Evolutionary conservation across 2,113 vertebrate species (phyloP).

Genomic region (Ptychochromis oligacanthus): DNA sequence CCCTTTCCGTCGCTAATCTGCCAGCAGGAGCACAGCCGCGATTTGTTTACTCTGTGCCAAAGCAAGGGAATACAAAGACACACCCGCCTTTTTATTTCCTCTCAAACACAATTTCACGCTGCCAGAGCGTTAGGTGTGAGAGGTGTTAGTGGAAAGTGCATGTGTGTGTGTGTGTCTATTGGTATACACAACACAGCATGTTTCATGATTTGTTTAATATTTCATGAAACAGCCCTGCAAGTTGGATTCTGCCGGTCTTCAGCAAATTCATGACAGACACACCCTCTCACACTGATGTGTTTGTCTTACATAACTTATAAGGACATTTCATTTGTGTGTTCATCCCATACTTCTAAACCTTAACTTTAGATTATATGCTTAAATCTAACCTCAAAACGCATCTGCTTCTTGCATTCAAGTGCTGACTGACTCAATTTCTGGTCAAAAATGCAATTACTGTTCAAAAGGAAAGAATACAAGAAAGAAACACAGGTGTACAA

Average conservation of each 20-base stretch:
- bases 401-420: neutral
- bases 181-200: neutral
- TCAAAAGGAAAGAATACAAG: neutral
- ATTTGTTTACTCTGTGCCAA: slow-evolving; percentile 69
- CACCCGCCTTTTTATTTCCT: slow-evolving; percentile 58
- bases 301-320: neutral
- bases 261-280: slow-evolving; percentile 2
- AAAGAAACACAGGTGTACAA: neutral
- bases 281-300: neutral
- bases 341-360: neutral
- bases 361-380: neutral
- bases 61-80: slow-evolving; percentile 60
- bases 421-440: neutral
- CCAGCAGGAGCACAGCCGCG: slow-evolving; percentile 57
- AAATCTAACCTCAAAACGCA: neutral
- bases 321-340: neutral
- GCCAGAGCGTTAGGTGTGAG: slow-evolving; percentile 31
- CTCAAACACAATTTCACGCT: slow-evolving; percentile 60
- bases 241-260: neutral
- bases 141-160: slow-evolving; percentile 16
- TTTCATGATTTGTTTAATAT: slow-evolving; percentile 40
- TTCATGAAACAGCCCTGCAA: slow-evolving; percentile 29
- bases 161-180: slow-evolving; percentile 1
- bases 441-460: neutral
- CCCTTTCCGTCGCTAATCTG: slow-evolving; percentile 66